Evolutionary conservation across 2,888 invertebrate genomes (phyloP), one percentile per base, ranked within the genome.

Genomic region (Melanostoma mellinum): DNA sequence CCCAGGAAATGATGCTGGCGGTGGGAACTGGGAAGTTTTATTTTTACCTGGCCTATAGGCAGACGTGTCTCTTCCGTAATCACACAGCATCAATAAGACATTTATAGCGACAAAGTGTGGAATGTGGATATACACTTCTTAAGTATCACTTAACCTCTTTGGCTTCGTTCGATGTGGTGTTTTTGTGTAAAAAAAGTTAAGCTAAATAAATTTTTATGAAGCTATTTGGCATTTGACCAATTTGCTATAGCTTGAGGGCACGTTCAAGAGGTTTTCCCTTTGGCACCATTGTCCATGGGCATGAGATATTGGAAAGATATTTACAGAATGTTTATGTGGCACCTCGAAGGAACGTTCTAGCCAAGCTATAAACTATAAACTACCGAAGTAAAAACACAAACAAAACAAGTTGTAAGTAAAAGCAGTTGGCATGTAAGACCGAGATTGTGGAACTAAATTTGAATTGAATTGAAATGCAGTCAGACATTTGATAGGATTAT

Each of bases 181-280:
- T 42, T 20, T 48, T 36, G 42, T 20, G 8, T 42, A 9, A n/a
- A 6, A 30, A 48, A 56, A 52, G 63, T 75, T 52, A 20, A 9
- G 36, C 46, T 46, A 42, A 72, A 67, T 48, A 60, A 32, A 9
- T 67, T 71, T 76, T 60, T 71, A 58, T 35, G 44, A 46, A 58
- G 35, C 52, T 67, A 6, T 58, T 69, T 76, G 80, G 76, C 76
- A 72, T 65, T 48, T 58, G 80, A 81, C 80, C 80, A 81, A 81
- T 65, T 80, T 60, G 67, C 6, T 5, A 40, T 5, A 40, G 53
- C n/a, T 46, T 4, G 40, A 33, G 60, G 20, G 20, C 10, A 36
- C 3, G 9, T 20, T 33, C 5, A 4, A 30, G 30, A 38, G 32
- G 35, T 58, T 32, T 58, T 36, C 35, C 10, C 36, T 8, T 5